A percentile compares a stretch with the other conserved stretches of the same genome.
phyloP scores from a whole-genome alignment of 2,797 vertebrate genomes.

The Pseudotriccus pelzelni region DNA sequence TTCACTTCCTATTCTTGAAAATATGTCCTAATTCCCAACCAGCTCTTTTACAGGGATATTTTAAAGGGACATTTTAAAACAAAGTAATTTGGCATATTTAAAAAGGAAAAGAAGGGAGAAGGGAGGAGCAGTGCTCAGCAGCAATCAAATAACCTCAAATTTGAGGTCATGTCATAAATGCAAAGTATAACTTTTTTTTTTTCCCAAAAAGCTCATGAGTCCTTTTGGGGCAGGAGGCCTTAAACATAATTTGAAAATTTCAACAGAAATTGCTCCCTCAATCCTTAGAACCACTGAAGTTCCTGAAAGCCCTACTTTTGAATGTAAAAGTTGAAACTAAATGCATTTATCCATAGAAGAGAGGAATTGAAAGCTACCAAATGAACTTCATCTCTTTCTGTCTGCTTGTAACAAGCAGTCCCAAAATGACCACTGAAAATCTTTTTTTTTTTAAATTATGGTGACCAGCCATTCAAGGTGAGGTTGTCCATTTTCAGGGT shows the following conservation, averaged over 20 bases:
- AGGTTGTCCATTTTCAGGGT: not conserved
- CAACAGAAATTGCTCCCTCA: not conserved
- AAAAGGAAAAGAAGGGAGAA: constrained; percentile 4
- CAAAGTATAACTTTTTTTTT: not conserved
- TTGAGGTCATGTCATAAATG: not conserved
- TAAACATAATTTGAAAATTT: not conserved
- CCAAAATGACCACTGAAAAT: not conserved
- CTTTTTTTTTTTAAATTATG: not conserved
- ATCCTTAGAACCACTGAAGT: not conserved
- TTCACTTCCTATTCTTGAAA: constrained; percentile 5
- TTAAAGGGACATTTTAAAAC: constrained; percentile 34
- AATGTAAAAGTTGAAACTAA: not conserved
- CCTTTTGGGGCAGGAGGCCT: not conserved
- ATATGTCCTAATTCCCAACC: constrained; percentile 12
- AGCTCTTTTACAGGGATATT: not conserved
- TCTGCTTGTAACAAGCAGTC: not conserved
- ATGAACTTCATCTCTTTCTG: not conserved
- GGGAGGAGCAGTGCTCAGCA: not conserved
- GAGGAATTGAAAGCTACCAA: not conserved
- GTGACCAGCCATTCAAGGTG: rapidly evolving
- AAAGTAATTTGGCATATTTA: constrained; percentile 19
- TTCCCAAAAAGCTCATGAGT: not conserved
- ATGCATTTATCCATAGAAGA: not conserved
- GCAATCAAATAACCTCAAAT: not conserved
- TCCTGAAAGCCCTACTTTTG: not conserved